Percentiles rank a stretch among this genome's conserved stretches.
Evolutionary conservation across 2,113 vertebrate species (phyloP).

Genomic region (Tonatia bakeri): DNA sequence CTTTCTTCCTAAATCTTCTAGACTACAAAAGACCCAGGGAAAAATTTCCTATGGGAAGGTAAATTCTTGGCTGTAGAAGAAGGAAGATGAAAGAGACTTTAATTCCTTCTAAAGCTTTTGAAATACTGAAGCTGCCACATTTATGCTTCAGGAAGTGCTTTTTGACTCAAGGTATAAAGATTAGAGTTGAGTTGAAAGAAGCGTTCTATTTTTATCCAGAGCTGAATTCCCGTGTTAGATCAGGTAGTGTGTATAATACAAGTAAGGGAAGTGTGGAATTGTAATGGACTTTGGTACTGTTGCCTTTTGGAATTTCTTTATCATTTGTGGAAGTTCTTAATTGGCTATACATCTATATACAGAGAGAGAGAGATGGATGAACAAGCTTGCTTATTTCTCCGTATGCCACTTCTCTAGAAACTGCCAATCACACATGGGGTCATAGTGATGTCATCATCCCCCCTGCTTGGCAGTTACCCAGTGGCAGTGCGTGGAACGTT

Average conservation of each 20-base stretch:
- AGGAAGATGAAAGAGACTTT: conserved; percentile 30
- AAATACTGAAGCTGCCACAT: neutral
- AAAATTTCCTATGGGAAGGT: neutral
- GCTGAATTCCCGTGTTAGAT: neutral
- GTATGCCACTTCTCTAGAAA: neutral
- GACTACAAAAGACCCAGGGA: neutral
- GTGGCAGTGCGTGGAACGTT: fast-evolving
- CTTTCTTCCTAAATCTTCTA: neutral
- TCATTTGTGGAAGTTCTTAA: neutral
- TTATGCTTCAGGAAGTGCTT: conserved; percentile 25
- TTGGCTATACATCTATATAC: neutral
- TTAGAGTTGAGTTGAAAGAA: neutral
- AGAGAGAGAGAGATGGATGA: neutral
- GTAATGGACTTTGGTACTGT: neutral
- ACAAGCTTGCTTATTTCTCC: neutral
- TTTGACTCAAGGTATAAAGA: conserved; percentile 24
- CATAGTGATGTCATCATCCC: neutral
- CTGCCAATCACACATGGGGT: neutral
- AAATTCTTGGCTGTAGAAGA: neutral
- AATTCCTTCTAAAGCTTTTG: conserved; percentile 41
- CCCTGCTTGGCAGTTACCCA: fast-evolving
- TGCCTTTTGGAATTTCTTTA: neutral
- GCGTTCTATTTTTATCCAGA: neutral
- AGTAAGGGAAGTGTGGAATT: neutral
- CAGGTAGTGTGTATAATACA: neutral